Percentiles rank a stretch among this genome's conserved stretches.
phyloP scores from a whole-genome alignment of 2,888 invertebrate genomes.

The Nomada ferruginata region DNA sequence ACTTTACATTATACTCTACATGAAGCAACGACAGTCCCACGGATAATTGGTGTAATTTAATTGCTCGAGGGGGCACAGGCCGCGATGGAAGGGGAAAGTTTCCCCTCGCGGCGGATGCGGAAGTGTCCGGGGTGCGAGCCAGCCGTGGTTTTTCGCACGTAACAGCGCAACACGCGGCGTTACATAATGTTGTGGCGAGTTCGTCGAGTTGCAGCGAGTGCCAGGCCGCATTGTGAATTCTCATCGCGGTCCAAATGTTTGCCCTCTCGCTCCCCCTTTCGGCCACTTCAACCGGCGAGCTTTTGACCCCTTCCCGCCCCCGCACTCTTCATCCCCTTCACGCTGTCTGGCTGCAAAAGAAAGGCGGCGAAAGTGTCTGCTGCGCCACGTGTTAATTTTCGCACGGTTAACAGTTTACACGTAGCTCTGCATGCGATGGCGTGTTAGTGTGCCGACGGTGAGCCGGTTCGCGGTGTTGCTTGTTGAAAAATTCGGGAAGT shows the following conservation, averaged over 20 bases:
- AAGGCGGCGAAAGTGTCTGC: constrained; percentile 36
- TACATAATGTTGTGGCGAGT: constrained; percentile 63
- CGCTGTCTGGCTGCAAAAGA: constrained; percentile 33
- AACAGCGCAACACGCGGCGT: constrained; percentile 40
- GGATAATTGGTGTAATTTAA: constrained; percentile 16
- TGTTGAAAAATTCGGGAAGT: background rate
- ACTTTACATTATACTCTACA: too few relatives aligned
- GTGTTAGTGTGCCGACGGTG: background rate
- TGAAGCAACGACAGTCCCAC: too few relatives aligned
- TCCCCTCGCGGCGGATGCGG: constrained; percentile 14
- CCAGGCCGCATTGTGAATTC: constrained; percentile 67
- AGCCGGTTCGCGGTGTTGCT: background rate
- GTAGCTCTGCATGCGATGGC: background rate
- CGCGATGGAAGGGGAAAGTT: background rate
- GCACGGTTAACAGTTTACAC: constrained; percentile 41
- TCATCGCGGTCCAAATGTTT: constrained; percentile 67
- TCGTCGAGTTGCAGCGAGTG: constrained; percentile 40
- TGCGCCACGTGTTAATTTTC: constrained; percentile 52
- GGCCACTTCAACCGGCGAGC: constrained; percentile 31
- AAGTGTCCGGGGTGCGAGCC: constrained; percentile 24
- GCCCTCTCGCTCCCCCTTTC: constrained; percentile 46
- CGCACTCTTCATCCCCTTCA: constrained; percentile 22
- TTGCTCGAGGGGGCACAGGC: background rate
- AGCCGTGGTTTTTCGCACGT: constrained; percentile 52
- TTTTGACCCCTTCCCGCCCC: constrained; percentile 48